These are phyloP conservation scores for Drosophila histrio DNA, from an alignment of 2,888 invertebrate genomes.

Conservation along the genomic window DNA sequence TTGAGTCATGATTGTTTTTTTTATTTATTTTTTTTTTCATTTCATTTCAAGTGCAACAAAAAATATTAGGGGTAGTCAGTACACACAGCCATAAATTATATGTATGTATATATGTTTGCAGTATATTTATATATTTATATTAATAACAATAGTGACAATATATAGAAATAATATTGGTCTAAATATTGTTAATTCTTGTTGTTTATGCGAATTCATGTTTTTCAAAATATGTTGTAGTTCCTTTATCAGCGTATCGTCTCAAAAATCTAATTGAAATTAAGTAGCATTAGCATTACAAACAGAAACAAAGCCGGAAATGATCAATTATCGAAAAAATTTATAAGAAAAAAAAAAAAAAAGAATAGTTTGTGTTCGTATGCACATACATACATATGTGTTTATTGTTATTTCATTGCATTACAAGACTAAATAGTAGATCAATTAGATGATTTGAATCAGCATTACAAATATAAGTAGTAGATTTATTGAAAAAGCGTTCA, in stretches of 20 bases:
- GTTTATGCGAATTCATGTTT: constrained; percentile 75
- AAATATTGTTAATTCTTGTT: constrained; percentile 25
- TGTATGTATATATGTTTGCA: constrained; percentile 34
- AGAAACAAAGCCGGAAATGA: constrained; percentile 20
- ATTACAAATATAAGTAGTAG: constrained; percentile 21
- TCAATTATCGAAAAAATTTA: constrained; percentile 1
- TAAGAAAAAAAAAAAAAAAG: constrained; percentile 11
- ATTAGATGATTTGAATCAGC: constrained; percentile 28
- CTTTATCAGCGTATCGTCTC: constrained; percentile 51
- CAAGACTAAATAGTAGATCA: not conserved
- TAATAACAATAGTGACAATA: constrained; percentile 37
- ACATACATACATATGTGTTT: not conserved
- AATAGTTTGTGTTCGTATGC: not conserved
- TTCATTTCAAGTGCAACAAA: constrained; percentile 32
- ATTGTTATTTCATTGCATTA: constrained; percentile 15
- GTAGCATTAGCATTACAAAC: constrained; percentile 15
- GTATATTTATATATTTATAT: constrained; percentile 45
- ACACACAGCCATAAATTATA: constrained; percentile 69
- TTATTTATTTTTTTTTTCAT: constrained; percentile 3
- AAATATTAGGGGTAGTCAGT: constrained; percentile 66
- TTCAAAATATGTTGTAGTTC: constrained; percentile 83
- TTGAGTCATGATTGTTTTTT: constrained; percentile 20
- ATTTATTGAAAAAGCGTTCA: constrained; percentile 26
- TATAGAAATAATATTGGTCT: constrained; percentile 22
- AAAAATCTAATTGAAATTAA: constrained; percentile 22